These are phyloP conservation scores for Malurus melanocephalus DNA, from an alignment of 2,113 vertebrate genomes.

Conservation along the genomic window DNA sequence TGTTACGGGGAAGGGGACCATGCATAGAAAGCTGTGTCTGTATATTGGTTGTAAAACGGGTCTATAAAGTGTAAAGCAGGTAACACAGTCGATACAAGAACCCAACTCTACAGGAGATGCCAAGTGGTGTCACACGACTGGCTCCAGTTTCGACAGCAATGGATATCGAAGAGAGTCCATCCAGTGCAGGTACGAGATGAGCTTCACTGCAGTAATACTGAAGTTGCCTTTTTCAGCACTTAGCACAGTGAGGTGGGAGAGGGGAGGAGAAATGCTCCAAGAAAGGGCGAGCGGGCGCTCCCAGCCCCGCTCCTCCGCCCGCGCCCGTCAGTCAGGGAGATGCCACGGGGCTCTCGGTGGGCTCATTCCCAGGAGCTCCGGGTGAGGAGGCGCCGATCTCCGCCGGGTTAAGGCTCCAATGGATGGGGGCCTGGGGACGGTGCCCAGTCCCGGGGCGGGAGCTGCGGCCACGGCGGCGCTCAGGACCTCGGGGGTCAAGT, in stretches of 20 bases:
- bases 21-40: conserved; percentile 74
- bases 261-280: conserved; percentile 48
- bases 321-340: not conserved
- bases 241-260: conserved; percentile 59
- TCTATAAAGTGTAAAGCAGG: conserved; percentile 66
- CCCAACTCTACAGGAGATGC: conserved; percentile 53
- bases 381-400: not conserved
- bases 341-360: not conserved
- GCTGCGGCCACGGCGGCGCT: not conserved
- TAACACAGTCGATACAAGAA: conserved; percentile 56
- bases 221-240: conserved; percentile 71
- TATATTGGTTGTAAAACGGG: conserved; percentile 53
- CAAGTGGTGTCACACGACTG: not conserved
- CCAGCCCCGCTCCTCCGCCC: not conserved
- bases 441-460: not conserved
- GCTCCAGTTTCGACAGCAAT: conserved; percentile 65
- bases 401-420: not conserved
- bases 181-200: conserved; percentile 64
- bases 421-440: not conserved
- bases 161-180: conserved; percentile 38
- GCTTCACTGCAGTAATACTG: conserved; percentile 65
- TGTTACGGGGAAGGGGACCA: conserved; percentile 30
- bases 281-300: conserved; percentile 28
- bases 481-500: not conserved
- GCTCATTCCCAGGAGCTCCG: not conserved